phyloP scores from a whole-genome alignment of 2,888 invertebrate species.

The Nycteola revayana region DNA sequence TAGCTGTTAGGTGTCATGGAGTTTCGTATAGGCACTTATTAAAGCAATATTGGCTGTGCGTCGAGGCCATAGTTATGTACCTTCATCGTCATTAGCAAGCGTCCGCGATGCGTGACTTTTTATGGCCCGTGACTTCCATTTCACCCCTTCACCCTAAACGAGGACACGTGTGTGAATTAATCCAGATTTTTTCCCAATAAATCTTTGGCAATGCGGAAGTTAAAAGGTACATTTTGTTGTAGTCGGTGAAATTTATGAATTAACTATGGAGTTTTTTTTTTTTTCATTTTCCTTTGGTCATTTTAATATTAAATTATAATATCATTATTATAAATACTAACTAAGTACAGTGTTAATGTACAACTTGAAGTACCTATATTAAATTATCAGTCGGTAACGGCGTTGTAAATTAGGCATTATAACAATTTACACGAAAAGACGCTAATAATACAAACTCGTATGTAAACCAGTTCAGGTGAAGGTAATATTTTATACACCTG shows the following conservation, averaged over 20 bases:
- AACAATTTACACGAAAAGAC: too few relatives aligned
- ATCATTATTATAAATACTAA: too few relatives aligned
- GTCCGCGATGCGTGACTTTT: slow-evolving; percentile 71
- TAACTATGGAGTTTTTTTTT: too few relatives aligned
- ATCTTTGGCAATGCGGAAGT: slow-evolving; percentile 39
- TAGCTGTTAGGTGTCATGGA: slow-evolving; percentile 13
- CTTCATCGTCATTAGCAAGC: slow-evolving; percentile 58
- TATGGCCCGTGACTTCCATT: slow-evolving; percentile 69
- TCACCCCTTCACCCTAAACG: slow-evolving; percentile 74
- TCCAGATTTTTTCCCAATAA: slow-evolving; percentile 67
- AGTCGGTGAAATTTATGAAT: slow-evolving; percentile 25
- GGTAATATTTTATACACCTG: slow-evolving; percentile 9
- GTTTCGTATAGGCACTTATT: slow-evolving; percentile 20
- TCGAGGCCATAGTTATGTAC: too few relatives aligned
- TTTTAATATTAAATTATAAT: too few relatives aligned
- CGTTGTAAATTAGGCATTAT: too few relatives aligned
- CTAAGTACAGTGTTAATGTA: too few relatives aligned
- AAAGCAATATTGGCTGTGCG: slow-evolving; percentile 16
- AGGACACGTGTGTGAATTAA: slow-evolving; percentile 77
- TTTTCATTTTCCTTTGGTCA: too few relatives aligned
- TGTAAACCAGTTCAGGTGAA: too few relatives aligned
- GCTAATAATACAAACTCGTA: too few relatives aligned
- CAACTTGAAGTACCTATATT: too few relatives aligned
- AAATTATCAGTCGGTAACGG: too few relatives aligned
- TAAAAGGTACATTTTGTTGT: slow-evolving; percentile 51